A percentile compares a stretch with the other conserved stretches of the same genome.
Conservation (phyloP, 92 coral and sea anemone genomes). For the Micromussa lordhowensis region DNA sequence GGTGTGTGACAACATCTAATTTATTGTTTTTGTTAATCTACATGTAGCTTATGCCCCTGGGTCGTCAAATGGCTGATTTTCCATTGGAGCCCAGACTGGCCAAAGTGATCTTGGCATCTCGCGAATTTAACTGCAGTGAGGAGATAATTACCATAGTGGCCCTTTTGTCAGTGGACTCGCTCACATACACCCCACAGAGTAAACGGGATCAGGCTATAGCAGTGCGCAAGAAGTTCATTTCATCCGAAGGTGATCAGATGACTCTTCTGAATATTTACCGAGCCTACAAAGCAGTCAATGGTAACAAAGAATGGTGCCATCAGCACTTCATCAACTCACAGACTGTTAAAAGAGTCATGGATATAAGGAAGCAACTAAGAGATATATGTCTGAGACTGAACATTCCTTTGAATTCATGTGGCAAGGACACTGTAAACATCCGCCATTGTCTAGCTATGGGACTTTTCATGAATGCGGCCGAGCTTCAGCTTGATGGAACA, state of each 20-base stretch:
- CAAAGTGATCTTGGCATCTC: slow-evolving; percentile 82
- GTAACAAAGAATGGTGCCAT: slow-evolving; percentile 89
- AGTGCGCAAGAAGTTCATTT: slow-evolving; percentile 87
- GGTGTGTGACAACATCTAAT: neutral
- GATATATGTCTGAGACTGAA: slow-evolving; percentile 80
- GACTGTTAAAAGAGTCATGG: slow-evolving; percentile 88
- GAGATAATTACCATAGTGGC: slow-evolving; percentile 93
- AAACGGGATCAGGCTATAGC: slow-evolving; percentile 89
- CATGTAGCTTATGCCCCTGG: slow-evolving; percentile 86
- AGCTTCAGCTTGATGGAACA: slow-evolving; percentile 91
- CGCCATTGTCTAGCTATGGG: slow-evolving; percentile 89
- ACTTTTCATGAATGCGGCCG: slow-evolving; percentile 93
- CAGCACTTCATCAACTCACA: slow-evolving; percentile 90
- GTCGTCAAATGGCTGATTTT: slow-evolving; percentile 86
- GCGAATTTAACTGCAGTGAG: slow-evolving; percentile 84
- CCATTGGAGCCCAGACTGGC: slow-evolving; percentile 96
- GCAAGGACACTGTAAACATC: slow-evolving; percentile 82
- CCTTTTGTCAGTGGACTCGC: slow-evolving; percentile 89
- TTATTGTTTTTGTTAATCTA: no score
- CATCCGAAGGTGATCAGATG: slow-evolving; percentile 97
- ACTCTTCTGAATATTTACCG: slow-evolving; percentile 92
- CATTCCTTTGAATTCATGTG: slow-evolving; percentile 82
- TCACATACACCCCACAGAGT: slow-evolving; percentile 94
- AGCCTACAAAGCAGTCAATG: slow-evolving; percentile 87
- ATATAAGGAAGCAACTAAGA: slow-evolving; percentile 88